Conservation (phyloP, 2,113 vertebrate species). For the Myotis davidii region DNA sequence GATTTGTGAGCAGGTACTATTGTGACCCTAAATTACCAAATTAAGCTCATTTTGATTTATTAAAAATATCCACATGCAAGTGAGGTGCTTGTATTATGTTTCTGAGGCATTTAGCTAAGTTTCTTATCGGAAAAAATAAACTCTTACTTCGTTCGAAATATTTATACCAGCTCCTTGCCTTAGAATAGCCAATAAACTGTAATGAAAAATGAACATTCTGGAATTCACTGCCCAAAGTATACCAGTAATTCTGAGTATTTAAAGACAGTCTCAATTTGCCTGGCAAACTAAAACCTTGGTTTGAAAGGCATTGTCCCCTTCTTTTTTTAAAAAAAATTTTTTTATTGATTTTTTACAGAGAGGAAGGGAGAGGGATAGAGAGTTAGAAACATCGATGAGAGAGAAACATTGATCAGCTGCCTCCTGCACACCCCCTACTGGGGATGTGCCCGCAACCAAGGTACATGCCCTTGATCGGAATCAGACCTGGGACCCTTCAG, state of each 20-base stretch:
- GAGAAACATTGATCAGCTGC: no score
- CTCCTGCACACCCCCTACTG: no score
- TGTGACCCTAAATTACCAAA: slow-evolving; percentile 14
- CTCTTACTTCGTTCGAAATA: slow-evolving; percentile 28
- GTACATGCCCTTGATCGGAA: no score
- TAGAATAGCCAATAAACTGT: not conserved
- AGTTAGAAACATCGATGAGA: no score
- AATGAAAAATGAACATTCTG: not conserved
- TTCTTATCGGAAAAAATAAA: slow-evolving; percentile 51
- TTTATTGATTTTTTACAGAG: no score
- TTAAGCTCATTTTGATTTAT: slow-evolving; percentile 44
- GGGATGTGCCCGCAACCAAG: no score
- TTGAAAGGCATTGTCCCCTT: not conserved
- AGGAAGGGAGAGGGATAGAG: no score
- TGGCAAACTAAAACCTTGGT: not conserved
- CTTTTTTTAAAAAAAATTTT: no score
- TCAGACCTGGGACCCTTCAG: no score
- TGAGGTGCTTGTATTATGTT: not conserved
- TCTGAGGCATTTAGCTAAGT: not conserved
- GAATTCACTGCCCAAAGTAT: not conserved
- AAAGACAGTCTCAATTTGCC: slow-evolving; percentile 15
- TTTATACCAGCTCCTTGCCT: not conserved
- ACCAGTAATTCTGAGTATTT: slow-evolving; percentile 1
- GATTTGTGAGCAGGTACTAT: not conserved
- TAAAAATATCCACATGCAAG: slow-evolving; percentile 41